phyloP scores from a whole-genome alignment of 1,140 invertebrate genomes.

The Plodia interpunctella region DNA sequence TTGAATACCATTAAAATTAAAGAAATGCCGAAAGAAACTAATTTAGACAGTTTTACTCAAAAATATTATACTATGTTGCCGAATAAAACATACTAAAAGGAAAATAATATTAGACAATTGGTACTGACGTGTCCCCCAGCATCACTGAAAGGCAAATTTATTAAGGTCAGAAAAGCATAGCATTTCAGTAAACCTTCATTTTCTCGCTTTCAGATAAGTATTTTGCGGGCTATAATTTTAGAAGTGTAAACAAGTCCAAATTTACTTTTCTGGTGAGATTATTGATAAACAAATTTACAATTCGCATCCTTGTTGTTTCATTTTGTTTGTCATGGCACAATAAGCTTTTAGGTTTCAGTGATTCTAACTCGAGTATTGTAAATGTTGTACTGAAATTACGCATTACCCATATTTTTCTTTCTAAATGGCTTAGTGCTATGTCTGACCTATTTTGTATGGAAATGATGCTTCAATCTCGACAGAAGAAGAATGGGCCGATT shows the following conservation, averaged over 20 bases:
- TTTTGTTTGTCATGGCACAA: background rate
- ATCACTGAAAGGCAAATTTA: background rate
- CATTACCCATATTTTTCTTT: too few relatives aligned
- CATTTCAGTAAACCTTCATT: constrained; percentile 20
- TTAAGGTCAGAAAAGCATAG: background rate
- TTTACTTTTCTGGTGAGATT: constrained; percentile 14
- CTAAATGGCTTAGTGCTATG: too few relatives aligned
- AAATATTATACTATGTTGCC: too few relatives aligned
- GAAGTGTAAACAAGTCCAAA: constrained; percentile 18
- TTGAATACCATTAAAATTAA: too few relatives aligned
- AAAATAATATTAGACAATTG: background rate
- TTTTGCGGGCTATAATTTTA: constrained; percentile 15
- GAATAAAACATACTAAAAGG: too few relatives aligned
- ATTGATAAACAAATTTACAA: constrained; percentile 6
- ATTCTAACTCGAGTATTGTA: background rate
- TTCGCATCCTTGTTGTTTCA: constrained; percentile 1
- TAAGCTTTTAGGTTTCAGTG: background rate
- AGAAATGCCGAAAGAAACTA: too few relatives aligned
- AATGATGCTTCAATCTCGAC: too few relatives aligned
- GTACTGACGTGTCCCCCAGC: background rate
- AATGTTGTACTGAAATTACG: too few relatives aligned
- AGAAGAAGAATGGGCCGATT: too few relatives aligned
- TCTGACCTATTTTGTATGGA: too few relatives aligned
- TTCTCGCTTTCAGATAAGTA: constrained; percentile 16
- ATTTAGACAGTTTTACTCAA: too few relatives aligned